These are phyloP conservation scores for Pseudomugil tenellus DNA, from an alignment of 2,797 vertebrate genomes.

Conservation along the genomic window DNA sequence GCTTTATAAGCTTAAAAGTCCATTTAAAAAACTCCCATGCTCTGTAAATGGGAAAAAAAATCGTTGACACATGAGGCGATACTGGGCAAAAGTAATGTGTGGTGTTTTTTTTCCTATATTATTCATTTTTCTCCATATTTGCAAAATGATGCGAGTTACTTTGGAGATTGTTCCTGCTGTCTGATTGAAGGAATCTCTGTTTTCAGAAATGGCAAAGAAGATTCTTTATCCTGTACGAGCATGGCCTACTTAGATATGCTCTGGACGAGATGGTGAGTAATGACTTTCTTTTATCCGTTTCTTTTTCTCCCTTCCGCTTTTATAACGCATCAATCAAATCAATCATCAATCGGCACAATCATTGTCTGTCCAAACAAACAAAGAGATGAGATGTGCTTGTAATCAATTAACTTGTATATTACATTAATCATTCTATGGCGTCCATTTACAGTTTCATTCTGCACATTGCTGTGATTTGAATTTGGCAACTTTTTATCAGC, in stretches of 20 bases:
- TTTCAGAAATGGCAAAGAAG: slow-evolving; percentile 97
- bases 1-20: not conserved
- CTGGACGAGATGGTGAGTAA: slow-evolving; percentile 96
- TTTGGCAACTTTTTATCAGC: not conserved
- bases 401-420: not conserved
- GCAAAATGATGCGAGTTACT: slow-evolving; percentile 8
- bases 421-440: not conserved
- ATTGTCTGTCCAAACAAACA: not conserved
- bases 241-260: slow-evolving; percentile 93
- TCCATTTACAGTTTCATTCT: not conserved
- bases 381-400: not conserved
- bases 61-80: no score
- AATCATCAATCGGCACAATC: no score
- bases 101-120: slow-evolving; percentile 6
- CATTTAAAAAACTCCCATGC: not conserved
- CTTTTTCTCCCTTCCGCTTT: not conserved
- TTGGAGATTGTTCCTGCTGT: slow-evolving; percentile 7
- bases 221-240: slow-evolving; percentile 98
- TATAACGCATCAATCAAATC: not conserved
- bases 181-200: slow-evolving; percentile 23
- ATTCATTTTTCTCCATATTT: slow-evolving; percentile 4
- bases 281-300: not conserved
- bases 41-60: no score
- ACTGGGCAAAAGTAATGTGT: not conserved
- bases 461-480: not conserved